Evolutionary conservation across 1,140 invertebrate species (phyloP), one percentile per base, ranked within the genome.

Genomic region (Drosophila arizonae): DNA sequence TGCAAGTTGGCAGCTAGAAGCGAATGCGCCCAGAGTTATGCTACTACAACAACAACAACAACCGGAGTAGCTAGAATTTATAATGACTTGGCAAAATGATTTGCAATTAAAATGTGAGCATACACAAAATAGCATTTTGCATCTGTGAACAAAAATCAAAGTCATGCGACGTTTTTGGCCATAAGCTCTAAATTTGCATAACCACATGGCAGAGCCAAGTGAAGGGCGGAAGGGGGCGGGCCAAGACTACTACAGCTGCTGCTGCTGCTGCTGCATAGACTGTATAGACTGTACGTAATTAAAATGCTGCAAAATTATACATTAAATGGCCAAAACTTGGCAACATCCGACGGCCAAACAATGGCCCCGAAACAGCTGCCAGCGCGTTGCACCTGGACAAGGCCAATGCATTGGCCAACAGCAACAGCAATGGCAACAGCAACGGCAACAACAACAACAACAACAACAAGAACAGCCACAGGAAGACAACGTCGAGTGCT

Each of bases 281-380:
- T 68, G 43, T 28, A 46, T 55, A 51, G 61, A 68, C 48, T 51
- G 64, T 66, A 71, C 50, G 74, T 77, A 82, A 72, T 81, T 87
- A 88, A 87, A 87, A 87, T 88, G 84, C 79, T 72, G 62, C 82
- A 79, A 85, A 87, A 87, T 87, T 88, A 88, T 87, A 82, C 82
- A 87, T 87, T 87, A 82, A 88, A 88, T 82, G 86, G 28, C 66
- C 69, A 65, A 75, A 88, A 87, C 72, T 88, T 73, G 79, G 69
- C 79, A 63, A 82, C 84, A 88, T 87, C 82, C 84, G 82, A 88
- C 81, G 79, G 57, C 76, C 71, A 76, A 87, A 87, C 82, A 87
- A 87, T 88, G 84, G 68, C 60, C 60, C 77, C 62, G 68, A 76
- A 86, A 79, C 82, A 86, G 79, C 72, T 87, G 84, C 76, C 76